Percentiles rank a stretch among this genome's conserved stretches.
Conservation (phyloP, 2,113 vertebrate genomes). For the Cephalophus harveyi region DNA sequence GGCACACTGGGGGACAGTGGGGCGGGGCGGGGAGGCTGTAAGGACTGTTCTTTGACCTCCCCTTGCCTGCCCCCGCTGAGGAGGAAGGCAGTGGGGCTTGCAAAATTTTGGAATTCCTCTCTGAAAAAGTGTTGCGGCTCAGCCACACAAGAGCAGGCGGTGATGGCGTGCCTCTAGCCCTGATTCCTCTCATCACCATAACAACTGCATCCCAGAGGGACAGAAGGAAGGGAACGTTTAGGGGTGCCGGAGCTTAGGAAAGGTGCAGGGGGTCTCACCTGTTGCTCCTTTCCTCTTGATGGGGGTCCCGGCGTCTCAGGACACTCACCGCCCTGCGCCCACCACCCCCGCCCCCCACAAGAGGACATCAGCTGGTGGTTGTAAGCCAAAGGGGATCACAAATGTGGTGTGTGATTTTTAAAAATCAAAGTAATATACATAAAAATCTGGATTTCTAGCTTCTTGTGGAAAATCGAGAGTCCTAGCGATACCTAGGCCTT, state of each 20-base stretch:
- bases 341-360: rapidly evolving
- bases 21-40: neutral
- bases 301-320: neutral
- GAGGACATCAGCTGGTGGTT: neutral
- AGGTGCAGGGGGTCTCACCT: neutral
- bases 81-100: neutral
- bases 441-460: neutral
- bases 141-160: neutral
- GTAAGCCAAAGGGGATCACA: neutral
- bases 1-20: rapidly evolving
- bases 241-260: neutral
- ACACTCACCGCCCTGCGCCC: neutral
- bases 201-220: neutral
- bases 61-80: neutral
- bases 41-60: neutral
- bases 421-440: neutral
- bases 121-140: neutral
- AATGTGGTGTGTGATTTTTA: neutral
- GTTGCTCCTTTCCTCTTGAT: neutral
- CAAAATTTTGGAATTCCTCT: neutral
- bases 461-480: neutral
- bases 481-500: neutral
- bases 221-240: neutral
- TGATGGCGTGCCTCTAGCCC: neutral
- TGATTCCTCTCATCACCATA: neutral